Evolutionary conservation across 2,888 invertebrate species (phyloP).

Genomic region (Meandrusa payeni): DNA sequence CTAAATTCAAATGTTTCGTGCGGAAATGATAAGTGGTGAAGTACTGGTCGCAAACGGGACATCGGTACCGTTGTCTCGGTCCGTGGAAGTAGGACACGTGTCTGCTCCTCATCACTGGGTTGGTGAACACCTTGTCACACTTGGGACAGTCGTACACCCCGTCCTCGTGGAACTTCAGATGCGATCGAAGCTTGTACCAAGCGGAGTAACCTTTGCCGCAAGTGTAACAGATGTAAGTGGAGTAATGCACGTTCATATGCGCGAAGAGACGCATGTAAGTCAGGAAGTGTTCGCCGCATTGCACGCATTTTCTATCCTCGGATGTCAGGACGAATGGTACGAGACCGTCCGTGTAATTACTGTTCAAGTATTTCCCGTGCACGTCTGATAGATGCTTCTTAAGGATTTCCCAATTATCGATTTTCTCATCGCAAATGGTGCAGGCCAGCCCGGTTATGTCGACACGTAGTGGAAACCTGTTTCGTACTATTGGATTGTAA

Average conservation of each 20-base stretch:
- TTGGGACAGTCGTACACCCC: conserved; percentile 60
- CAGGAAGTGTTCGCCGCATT: conserved; percentile 43
- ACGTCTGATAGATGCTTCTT: conserved; percentile 44
- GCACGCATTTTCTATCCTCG: conserved; percentile 48
- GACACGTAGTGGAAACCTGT: conserved; percentile 52
- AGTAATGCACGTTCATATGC: conserved; percentile 70
- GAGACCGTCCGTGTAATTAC: conserved; percentile 47
- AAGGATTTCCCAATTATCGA: conserved; percentile 37
- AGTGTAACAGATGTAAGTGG: conserved; percentile 59
- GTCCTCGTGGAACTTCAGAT: conserved; percentile 54
- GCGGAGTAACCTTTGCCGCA: conserved; percentile 72
- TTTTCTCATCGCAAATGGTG: conserved; percentile 38
- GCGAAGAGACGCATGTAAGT: conserved; percentile 46
- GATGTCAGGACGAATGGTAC: conserved; percentile 52
- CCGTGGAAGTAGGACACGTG: conserved; percentile 46
- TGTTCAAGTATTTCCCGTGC: conserved; percentile 39
- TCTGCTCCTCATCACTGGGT: conserved; percentile 40
- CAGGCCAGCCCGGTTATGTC: conserved; percentile 54
- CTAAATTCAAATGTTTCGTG: conserved; percentile 45
- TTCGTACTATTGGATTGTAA: conserved; percentile 41
- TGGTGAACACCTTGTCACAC: conserved; percentile 58
- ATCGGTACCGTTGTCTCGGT: conserved; percentile 49
- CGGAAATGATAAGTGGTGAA: conserved; percentile 52
- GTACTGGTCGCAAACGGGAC: conserved; percentile 49
- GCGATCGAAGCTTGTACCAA: conserved; percentile 59